Evolutionary conservation across 2,797 vertebrate species (phyloP).

Genomic region (Varecia variegata): DNA sequence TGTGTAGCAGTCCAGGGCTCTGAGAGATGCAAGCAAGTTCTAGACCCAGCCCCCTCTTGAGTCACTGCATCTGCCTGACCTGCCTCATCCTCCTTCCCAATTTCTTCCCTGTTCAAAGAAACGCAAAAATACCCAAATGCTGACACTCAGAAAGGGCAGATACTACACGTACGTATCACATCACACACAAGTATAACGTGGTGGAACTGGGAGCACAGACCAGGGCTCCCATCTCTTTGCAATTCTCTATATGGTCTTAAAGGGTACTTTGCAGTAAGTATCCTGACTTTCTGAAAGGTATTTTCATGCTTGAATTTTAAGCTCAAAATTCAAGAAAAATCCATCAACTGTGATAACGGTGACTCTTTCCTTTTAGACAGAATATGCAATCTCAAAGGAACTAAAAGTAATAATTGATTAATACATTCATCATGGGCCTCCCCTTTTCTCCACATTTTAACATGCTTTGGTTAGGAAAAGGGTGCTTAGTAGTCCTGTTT

Average conservation of each 20-base stretch:
- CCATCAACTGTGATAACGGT: not conserved
- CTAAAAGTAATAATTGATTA: not conserved
- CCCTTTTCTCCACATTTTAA: not conserved
- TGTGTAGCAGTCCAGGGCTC: not conserved
- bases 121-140: not conserved
- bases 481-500: not conserved
- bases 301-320: not conserved
- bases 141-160: not conserved
- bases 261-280: not conserved
- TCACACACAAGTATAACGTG: not conserved
- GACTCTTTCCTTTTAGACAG: not conserved
- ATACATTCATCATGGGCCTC: not conserved
- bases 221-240: not conserved
- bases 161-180: no score
- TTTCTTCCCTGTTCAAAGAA: not conserved
- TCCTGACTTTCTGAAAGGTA: not conserved
- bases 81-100: not conserved
- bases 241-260: not conserved
- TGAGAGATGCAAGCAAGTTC: not conserved
- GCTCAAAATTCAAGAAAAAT: not conserved
- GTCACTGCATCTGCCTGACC: not conserved
- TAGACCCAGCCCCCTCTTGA: not conserved
- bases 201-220: not conserved
- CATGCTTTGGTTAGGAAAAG: not conserved
- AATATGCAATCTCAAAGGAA: not conserved